These are phyloP conservation scores for Yponomeuta malinellus DNA, from an alignment of 2,888 invertebrate species.

Conservation along the genomic window DNA sequence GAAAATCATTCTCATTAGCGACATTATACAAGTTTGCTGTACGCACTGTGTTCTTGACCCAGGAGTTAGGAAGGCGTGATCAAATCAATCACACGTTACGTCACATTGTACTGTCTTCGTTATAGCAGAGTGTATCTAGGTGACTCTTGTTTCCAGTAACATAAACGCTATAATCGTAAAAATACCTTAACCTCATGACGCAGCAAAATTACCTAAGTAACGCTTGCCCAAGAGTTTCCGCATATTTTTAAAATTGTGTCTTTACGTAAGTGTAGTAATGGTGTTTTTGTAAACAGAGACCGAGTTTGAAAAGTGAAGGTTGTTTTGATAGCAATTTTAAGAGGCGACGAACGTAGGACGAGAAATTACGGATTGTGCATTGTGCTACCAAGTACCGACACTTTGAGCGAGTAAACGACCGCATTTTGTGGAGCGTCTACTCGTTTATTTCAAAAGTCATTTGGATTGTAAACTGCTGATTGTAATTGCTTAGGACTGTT, in stretches of 20 bases:
- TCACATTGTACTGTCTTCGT: slow-evolving; percentile 27
- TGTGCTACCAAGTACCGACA: background rate
- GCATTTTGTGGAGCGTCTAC: background rate
- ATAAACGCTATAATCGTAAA: background rate
- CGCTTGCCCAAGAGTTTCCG: background rate
- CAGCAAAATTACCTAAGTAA: background rate
- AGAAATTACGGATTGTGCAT: background rate
- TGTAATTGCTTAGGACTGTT: no score
- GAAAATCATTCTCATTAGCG: slow-evolving; percentile 3
- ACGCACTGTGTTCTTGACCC: slow-evolving; percentile 36
- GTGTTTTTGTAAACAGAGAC: background rate
- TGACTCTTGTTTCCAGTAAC: slow-evolving; percentile 13
- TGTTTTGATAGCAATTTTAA: background rate
- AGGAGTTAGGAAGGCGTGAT: slow-evolving; percentile 37
- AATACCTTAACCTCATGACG: background rate
- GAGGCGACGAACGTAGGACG: background rate
- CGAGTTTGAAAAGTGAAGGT: background rate
- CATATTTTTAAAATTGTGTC: background rate
- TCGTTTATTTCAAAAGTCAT: background rate
- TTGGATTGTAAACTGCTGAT: no score
- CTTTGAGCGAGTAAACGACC: background rate
- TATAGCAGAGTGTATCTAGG: slow-evolving; percentile 29
- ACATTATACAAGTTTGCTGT: slow-evolving; percentile 19
- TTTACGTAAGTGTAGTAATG: background rate
- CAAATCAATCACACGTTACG: slow-evolving; percentile 34